These are phyloP conservation scores for Tauraco erythrolophus DNA, from an alignment of 2,113 vertebrate genomes.

Conservation along the genomic window DNA sequence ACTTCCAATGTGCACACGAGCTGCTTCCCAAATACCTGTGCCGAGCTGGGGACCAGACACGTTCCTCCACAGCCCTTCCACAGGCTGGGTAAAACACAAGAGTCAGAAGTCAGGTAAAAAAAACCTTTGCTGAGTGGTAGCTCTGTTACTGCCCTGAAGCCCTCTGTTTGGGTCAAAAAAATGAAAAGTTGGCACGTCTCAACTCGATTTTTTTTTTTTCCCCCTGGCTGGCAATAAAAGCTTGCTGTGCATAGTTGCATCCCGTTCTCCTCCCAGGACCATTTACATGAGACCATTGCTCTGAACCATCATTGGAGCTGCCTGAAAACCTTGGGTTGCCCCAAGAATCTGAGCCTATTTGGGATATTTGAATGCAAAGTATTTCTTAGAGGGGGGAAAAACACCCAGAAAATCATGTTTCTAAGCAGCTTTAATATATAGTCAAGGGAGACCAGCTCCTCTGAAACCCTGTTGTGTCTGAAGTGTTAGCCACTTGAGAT, in stretches of 20 bases:
- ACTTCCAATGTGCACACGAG: fast-evolving
- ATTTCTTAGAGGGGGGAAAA: not conserved
- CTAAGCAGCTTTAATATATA: not conserved
- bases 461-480: not conserved
- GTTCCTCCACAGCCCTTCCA: not conserved
- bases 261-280: not conserved
- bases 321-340: not conserved
- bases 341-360: not conserved
- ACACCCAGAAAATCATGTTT: not conserved
- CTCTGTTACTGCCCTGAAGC: not conserved
- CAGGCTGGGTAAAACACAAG: fast-evolving
- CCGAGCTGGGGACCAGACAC: not conserved
- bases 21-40: not conserved
- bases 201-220: not conserved
- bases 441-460: not conserved
- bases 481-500: slow-evolving; percentile 65
- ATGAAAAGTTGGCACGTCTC: not conserved
- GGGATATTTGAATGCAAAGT: not conserved
- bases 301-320: not conserved
- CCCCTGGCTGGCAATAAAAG: not conserved
- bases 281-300: not conserved
- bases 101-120: fast-evolving
- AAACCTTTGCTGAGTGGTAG: fast-evolving
- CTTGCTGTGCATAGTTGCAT: not conserved
- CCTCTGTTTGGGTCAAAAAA: not conserved